A percentile compares a stretch with the other conserved stretches of the same genome.
Conservation (phyloP, 2,113 vertebrate species). For the Ageneiosus marmoratus region DNA sequence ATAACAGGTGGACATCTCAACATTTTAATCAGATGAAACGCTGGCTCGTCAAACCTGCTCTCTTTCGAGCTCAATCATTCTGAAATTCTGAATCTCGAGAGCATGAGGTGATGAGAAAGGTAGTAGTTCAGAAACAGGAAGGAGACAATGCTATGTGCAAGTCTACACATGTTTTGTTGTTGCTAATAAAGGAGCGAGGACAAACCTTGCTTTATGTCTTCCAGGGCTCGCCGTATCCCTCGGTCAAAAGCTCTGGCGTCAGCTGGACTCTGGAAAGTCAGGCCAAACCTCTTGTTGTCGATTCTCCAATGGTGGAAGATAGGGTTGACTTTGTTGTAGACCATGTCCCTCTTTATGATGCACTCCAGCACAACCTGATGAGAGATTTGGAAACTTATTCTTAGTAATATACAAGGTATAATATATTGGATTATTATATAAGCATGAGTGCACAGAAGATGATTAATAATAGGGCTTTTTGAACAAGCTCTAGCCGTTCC, state of each 20-base stretch:
- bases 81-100: neutral
- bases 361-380: conserved; percentile 96
- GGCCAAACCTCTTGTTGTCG: conserved; percentile 96
- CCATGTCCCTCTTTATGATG: conserved; percentile 89
- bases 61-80: neutral
- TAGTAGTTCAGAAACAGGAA: neutral
- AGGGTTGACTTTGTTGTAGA: conserved; percentile 98
- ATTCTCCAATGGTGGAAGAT: conserved; percentile 99
- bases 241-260: conserved; percentile 97
- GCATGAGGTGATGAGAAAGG: neutral
- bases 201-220: conserved; percentile 94
- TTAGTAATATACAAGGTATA: neutral
- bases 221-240: conserved; percentile 92
- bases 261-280: conserved; percentile 99
- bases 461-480: conserved; percentile 74
- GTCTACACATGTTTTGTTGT: neutral
- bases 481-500: conserved; percentile 68
- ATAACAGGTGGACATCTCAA: neutral
- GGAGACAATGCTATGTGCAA: neutral
- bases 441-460: conserved; percentile 63
- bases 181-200: neutral
- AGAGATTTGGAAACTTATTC: neutral
- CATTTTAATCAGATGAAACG: neutral
- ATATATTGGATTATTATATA: neutral
- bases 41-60: neutral